These are phyloP conservation scores for Hydrochoerus hydrochaeris DNA, from an alignment of 2,113 vertebrate species.

Conservation along the genomic window DNA sequence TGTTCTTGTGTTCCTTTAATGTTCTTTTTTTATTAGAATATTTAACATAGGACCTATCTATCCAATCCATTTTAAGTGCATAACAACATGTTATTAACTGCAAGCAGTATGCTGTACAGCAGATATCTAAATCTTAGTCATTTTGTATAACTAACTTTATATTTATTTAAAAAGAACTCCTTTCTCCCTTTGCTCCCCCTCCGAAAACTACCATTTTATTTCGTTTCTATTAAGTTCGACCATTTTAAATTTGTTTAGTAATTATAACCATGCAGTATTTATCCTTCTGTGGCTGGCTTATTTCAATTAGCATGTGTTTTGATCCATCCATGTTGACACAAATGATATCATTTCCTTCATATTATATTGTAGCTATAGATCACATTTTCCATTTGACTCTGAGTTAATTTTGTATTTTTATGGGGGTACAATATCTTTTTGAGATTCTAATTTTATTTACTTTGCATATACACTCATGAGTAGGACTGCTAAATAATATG, in stretches of 20 bases:
- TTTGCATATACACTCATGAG: background rate
- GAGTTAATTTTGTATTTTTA: background rate
- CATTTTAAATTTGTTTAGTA: background rate
- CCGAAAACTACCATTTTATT: background rate
- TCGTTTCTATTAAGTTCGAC: background rate
- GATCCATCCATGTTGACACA: background rate
- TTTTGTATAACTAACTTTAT: background rate
- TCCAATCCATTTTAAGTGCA: background rate
- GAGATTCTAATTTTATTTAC: background rate
- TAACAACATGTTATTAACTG: background rate
- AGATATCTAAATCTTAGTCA: background rate
- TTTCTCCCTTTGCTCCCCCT: background rate
- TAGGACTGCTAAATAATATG: background rate
- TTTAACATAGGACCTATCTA: background rate
- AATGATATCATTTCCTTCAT: background rate
- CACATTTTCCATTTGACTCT: background rate
- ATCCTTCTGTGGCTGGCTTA: background rate
- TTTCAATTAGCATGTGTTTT: background rate
- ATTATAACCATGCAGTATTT: background rate
- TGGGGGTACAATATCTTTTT: background rate
- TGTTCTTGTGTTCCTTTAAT: background rate
- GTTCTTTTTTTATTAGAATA: background rate
- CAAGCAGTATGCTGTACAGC: no score
- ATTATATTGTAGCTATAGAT: background rate
- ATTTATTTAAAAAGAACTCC: fast-evolving